Conservation (phyloP, 2,797 vertebrate genomes). For the Cynodonichthys magdalenae region DNA sequence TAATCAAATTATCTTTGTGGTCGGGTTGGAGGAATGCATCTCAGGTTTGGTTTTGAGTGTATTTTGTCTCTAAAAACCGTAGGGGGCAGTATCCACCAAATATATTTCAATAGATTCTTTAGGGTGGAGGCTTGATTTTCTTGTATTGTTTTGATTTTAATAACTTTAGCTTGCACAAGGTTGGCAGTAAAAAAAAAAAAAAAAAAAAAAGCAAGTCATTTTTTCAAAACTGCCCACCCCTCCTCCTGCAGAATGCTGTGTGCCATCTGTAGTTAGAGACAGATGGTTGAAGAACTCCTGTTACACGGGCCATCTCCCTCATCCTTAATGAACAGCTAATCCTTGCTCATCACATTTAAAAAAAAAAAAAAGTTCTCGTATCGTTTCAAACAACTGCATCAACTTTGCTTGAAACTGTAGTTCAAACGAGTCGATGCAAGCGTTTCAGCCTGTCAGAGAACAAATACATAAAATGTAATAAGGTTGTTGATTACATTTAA, state of each 20-base stretch:
- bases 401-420: not conserved
- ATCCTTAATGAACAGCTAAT: slow-evolving; percentile 62
- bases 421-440: not conserved
- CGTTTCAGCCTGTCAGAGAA: not conserved
- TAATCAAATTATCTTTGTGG: slow-evolving; percentile 9
- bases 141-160: slow-evolving; percentile 21
- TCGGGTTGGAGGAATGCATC: not conserved
- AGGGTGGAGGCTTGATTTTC: not conserved
- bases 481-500: slow-evolving; percentile 17
- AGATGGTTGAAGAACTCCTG: slow-evolving; percentile 73
- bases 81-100: slow-evolving; percentile 68
- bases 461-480: not conserved
- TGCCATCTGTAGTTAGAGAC: slow-evolving; percentile 72
- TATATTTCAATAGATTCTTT: slow-evolving; percentile 4
- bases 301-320: slow-evolving; percentile 61
- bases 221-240: slow-evolving; percentile 35
- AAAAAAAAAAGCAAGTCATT: slow-evolving; percentile 41
- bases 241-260: slow-evolving; percentile 60
- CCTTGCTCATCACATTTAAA: slow-evolving; percentile 8
- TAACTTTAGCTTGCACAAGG: slow-evolving; percentile 50
- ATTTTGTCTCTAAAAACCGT: slow-evolving; percentile 40
- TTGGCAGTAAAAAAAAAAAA: slow-evolving; percentile 48
- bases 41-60: slow-evolving; percentile 22
- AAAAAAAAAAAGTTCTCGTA: too few species aligned
- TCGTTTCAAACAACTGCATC: not conserved